Percentiles rank a stretch among this genome's conserved stretches.
phyloP scores from a whole-genome alignment of 2,113 vertebrate genomes.

The Chionomys nivalis region DNA sequence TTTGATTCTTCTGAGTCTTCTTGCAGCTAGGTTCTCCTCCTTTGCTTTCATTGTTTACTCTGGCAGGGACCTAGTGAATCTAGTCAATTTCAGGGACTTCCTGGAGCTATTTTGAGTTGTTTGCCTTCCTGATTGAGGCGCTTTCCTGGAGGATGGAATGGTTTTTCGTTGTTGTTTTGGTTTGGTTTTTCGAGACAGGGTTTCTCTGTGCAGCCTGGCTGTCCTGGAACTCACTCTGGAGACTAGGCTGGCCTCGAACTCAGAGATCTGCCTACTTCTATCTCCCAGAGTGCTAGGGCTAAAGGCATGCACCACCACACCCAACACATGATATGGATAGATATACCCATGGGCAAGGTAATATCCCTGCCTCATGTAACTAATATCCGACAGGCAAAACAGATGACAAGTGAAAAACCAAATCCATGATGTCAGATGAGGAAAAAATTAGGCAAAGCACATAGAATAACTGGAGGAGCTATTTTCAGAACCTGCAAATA shows the following conservation, averaged over 20 bases:
- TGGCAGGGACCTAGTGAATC: neutral
- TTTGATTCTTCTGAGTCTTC: neutral
- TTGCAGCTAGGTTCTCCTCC: too few relatives aligned
- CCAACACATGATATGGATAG: neutral
- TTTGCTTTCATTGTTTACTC: too few relatives aligned
- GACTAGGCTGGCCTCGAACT: neutral
- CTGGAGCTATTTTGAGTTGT: neutral
- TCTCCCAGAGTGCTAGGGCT: neutral
- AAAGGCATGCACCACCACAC: too few relatives aligned
- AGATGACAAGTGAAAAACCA: neutral
- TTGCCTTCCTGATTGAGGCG: neutral
- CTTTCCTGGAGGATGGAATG: neutral
- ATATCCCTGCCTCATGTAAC: neutral
- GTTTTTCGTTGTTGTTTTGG: neutral
- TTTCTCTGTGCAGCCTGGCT: neutral
- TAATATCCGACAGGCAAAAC: neutral
- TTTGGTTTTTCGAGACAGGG: neutral
- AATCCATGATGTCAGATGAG: constrained; percentile 10
- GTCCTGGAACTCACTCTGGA: neutral
- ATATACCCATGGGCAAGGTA: neutral
- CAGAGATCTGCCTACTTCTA: neutral
- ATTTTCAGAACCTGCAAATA: constrained; percentile 59
- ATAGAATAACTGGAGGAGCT: neutral
- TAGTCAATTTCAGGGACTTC: neutral
- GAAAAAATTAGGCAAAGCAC: constrained; percentile 33